Conservation (phyloP, 1,140 invertebrate species). For the Dolichoris vasculosae region DNA sequence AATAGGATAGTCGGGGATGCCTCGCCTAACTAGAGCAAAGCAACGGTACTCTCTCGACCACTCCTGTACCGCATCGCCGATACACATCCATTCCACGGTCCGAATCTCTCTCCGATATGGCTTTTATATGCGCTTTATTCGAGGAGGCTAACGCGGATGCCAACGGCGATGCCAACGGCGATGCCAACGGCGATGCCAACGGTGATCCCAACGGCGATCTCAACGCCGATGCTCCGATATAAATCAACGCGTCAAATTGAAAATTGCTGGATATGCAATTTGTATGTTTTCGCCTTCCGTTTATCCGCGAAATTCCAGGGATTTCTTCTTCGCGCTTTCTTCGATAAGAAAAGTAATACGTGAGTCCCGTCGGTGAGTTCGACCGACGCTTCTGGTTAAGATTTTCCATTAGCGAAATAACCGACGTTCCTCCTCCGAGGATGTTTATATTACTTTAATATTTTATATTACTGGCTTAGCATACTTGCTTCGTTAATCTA, state of each 20-base stretch:
- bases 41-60: constrained; percentile 55
- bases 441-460: too few relatives aligned
- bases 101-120: background rate
- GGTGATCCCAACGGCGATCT: background rate
- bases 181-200: background rate
- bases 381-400: too few relatives aligned
- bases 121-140: background rate
- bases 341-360: too few relatives aligned
- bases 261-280: background rate
- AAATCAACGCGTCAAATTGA: constrained; percentile 40
- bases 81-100: background rate
- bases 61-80: constrained; percentile 43
- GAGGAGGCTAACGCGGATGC: background rate
- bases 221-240: too few relatives aligned
- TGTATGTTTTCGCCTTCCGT: background rate
- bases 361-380: too few relatives aligned
- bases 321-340: too few relatives aligned
- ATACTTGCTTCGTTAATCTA: too few relatives aligned
- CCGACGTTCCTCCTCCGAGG: too few relatives aligned
- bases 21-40: constrained; percentile 55
- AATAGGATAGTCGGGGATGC: constrained; percentile 47
- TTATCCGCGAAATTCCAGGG: background rate
- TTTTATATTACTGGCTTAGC: too few relatives aligned
- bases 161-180: background rate
- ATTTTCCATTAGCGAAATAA: too few relatives aligned